Base-by-base conservation (phyloP, 1,140 invertebrate genomes). In the Heliothis subflexa region DNA sequence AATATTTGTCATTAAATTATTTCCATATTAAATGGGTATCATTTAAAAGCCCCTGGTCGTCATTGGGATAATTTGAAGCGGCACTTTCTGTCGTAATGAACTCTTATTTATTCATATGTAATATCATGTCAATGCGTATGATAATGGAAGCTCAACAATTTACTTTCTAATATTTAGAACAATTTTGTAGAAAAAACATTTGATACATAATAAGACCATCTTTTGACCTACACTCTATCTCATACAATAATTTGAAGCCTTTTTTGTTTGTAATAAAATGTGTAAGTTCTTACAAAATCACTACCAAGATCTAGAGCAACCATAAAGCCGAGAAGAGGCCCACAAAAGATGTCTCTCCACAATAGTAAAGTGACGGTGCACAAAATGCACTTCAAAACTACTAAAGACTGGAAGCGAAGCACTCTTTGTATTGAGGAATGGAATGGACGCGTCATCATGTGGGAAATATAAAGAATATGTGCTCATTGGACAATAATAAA, bases 361-460 rank as follows among this genome's bases (percentile, higher is more conserved):
- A 68, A 68, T 25, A 62, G 57, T 33, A 59, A 75, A 75, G 57
- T 52, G 59, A 61, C 52, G 40, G 78, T 50, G 50, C 59, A 74
- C 45, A 64, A 40, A 77, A 79, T 73, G 78, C 57, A 79, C 78
- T 79, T 66, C 59, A 66, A 73, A 70, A 62, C 45, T 18, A 79
- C 61, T 70, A 79, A 79, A 75, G 78, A 75, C 78, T 66, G 33
- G 64, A 75, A 79, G 52, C 57, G 16, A 62, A 75, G 47, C 16
- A 64, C 57, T 75, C 71, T 74, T 59, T 79, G 54, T 78, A 57
- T 70, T 33, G 62, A 59, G 33, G 28, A 50, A 21, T 49, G 66
- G 64, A 59, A 78, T 59, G 52, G 76, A 71, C 50, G 64, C 54
- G 64, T 70, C 64, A 59, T 71, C 45, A 78, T 59, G 62, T 78